Conservation (phyloP, 2,888 invertebrate species). For the Schrankia costaestrigalis region DNA sequence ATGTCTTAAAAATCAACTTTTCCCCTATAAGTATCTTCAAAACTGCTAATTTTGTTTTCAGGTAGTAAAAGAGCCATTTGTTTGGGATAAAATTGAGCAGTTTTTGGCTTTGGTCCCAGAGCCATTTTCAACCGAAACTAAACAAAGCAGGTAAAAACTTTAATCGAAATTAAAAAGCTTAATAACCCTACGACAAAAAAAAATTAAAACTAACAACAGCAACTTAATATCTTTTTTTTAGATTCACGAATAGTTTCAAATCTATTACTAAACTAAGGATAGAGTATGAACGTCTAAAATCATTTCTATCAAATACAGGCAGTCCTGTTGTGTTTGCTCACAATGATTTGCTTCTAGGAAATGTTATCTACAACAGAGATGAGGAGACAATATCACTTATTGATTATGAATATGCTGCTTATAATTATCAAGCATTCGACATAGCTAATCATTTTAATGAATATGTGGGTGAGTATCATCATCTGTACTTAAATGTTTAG, state of each 20-base stretch:
- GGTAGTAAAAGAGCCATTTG: constrained; percentile 79
- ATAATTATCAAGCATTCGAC: constrained; percentile 97
- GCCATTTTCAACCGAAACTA: constrained; percentile 82
- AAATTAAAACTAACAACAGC: neutral
- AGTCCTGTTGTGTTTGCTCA: constrained; percentile 96
- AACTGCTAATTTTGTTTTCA: constrained; percentile 34
- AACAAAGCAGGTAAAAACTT: constrained; percentile 84
- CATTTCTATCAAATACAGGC: constrained; percentile 81
- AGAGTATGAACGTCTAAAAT: constrained; percentile 85
- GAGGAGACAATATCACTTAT: constrained; percentile 91
- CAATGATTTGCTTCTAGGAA: constrained; percentile 97
- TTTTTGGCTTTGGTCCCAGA: constrained; percentile 88
- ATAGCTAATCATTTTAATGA: constrained; percentile 99
- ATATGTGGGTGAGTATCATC: constrained; percentile 91
- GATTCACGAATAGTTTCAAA: constrained; percentile 84
- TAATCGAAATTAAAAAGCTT: neutral
- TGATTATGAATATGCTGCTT: constrained; percentile 97
- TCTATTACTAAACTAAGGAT: constrained; percentile 84
- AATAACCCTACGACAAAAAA: neutral
- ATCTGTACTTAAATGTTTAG: no score
- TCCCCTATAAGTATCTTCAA: no score
- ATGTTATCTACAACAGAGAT: constrained; percentile 91
- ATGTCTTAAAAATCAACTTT: no score
- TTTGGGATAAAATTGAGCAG: constrained; percentile 89
- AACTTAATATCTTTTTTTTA: constrained; percentile 63